Evolutionary conservation across 2,113 vertebrate species (phyloP), one percentile per base, ranked within the genome.

Genomic region (Procavia capensis): DNA sequence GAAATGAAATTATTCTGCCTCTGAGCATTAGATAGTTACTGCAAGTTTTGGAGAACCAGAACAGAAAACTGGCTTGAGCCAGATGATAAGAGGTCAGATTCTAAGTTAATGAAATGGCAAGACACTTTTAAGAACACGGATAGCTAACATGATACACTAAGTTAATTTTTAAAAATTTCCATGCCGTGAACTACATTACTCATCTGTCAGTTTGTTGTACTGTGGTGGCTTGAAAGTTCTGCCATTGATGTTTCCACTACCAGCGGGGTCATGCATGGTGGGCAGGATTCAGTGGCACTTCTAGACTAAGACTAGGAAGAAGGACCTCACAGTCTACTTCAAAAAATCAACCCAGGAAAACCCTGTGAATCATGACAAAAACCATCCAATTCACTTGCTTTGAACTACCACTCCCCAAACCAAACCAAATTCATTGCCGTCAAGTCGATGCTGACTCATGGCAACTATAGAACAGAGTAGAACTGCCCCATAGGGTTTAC

Each of bases 21-120:
- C 34, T 70, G 43, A 16, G 31, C 9, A 17, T 9, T 7, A 24
- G n/a, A 45, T 22, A 63, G 25, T 19, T n/a, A 6, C n/a, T 75
- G 39, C 54, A 45, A 39, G 25, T 22, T 9, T 61, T 3, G 5
- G 16, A 20, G 29, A 36, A 41, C 2, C 74, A 5, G 24, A 34
- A 43, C 9, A 36, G 13, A 16, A 25, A 41, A 31, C 22, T 1
- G 19, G 16, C 9, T 11, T 4, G 41, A 16, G 25, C 11, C 31
- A 25, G 10, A 1, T 6, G 34, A 20, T 2, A 9, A 1, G 72
- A 50, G 1, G 20, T 16, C 5, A 19, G 13, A 1, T 41, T 68
- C 36, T 13, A 11, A 29, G 13, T 39, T 16, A 14, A 9, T 22
- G 85, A 59, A 78, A 66, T 6, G 9, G 5, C 16, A 6, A 79